Conservation (phyloP, 1,140 invertebrate genomes). For the Temnothorax longispinosus region DNA sequence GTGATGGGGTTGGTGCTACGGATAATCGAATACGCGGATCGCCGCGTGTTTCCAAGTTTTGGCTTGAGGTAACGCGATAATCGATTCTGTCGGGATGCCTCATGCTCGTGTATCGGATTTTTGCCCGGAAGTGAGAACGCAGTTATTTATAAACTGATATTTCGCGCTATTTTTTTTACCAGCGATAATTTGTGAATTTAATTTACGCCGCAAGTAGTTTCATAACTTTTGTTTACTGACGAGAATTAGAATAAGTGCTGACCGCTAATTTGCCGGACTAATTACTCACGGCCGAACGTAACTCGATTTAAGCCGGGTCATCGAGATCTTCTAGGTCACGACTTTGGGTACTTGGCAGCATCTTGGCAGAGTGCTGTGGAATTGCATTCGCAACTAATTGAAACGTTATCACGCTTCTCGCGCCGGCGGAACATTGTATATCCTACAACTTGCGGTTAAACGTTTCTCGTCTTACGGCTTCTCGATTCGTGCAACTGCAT, state of each 20-base stretch:
- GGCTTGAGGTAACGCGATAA: background rate
- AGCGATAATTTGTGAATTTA: background rate
- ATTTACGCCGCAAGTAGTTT: background rate
- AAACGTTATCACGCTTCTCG: conserved; percentile 64
- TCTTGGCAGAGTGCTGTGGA: background rate
- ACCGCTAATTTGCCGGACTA: background rate
- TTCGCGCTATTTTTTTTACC: background rate
- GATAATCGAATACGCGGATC: background rate
- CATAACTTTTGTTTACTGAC: conserved; percentile 1
- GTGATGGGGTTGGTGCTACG: background rate
- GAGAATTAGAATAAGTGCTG: background rate
- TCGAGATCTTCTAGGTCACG: background rate
- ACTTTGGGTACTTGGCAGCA: background rate
- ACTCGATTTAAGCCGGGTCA: conserved; percentile 5
- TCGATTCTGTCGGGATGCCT: background rate
- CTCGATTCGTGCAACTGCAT: conserved; percentile 28
- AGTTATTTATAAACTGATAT: background rate
- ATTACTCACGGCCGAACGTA: conserved; percentile 1
- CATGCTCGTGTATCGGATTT: background rate
- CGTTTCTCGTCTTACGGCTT: conserved; percentile 46
- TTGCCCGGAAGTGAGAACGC: background rate
- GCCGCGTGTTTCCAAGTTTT: background rate
- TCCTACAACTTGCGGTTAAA: conserved; percentile 25
- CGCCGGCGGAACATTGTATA: conserved; percentile 40
- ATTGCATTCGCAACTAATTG: conserved; percentile 48